These are phyloP conservation scores for Phasianus colchicus DNA, from an alignment of 2,113 vertebrate genomes.

Conservation along the genomic window DNA sequence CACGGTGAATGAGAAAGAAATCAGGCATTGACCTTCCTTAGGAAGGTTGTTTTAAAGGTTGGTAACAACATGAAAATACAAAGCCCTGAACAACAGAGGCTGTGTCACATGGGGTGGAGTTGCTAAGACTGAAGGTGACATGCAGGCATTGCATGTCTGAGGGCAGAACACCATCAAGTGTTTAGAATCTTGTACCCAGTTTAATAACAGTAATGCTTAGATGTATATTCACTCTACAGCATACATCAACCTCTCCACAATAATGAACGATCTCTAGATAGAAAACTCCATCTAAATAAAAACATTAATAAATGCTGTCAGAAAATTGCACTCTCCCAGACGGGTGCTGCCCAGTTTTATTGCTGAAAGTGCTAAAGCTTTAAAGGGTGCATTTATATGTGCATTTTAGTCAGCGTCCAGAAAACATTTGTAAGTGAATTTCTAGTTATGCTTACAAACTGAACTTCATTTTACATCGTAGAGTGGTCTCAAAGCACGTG, in stretches of 20 bases:
- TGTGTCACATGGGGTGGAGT: rapidly evolving
- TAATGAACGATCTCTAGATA: neutral
- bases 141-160: neutral
- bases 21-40: neutral
- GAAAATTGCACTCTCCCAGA: neutral
- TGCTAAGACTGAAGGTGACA: neutral
- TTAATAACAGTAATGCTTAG: neutral
- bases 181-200: neutral
- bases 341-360: neutral
- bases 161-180: neutral
- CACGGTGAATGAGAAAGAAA: neutral
- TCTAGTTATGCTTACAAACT: neutral
- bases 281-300: neutral
- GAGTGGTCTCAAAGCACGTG: neutral
- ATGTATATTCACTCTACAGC: neutral
- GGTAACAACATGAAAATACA: neutral
- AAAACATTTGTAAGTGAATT: neutral
- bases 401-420: neutral
- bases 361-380: neutral
- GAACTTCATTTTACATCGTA: neutral
- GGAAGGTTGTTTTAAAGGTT: neutral
- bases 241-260: neutral
- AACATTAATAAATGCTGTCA: neutral
- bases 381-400: neutral
- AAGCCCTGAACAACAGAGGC: neutral